Conservation (phyloP, 2,888 invertebrate species). For the Philereme vetulata region DNA sequence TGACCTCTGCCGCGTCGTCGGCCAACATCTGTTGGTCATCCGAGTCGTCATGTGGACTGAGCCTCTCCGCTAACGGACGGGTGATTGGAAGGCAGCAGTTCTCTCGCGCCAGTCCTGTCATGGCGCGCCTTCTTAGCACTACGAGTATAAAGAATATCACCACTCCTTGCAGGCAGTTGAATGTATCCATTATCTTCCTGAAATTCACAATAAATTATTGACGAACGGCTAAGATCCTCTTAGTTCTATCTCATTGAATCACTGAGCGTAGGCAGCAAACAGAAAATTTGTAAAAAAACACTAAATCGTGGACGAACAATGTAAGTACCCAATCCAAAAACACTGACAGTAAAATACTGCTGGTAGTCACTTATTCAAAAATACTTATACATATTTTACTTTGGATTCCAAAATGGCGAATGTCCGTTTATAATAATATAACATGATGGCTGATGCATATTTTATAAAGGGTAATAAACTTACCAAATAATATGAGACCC, state of each 20-base stretch:
- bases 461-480: slow-evolving; percentile 26
- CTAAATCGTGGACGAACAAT: too few relatives aligned
- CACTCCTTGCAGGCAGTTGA: slow-evolving; percentile 86
- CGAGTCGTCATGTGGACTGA: slow-evolving; percentile 71
- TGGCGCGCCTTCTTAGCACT: slow-evolving; percentile 81
- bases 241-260: too few relatives aligned
- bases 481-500: slow-evolving; percentile 71
- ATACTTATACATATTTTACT: too few relatives aligned
- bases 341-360: too few relatives aligned
- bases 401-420: too few relatives aligned
- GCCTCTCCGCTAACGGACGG: slow-evolving; percentile 61
- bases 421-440: too few relatives aligned
- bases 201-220: slow-evolving; percentile 20
- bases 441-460: too few relatives aligned
- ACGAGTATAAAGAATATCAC: slow-evolving; percentile 86
- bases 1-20: slow-evolving; percentile 76
- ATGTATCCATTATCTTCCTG: slow-evolving; percentile 85
- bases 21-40: slow-evolving; percentile 68
- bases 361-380: too few relatives aligned
- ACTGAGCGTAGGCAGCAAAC: too few relatives aligned
- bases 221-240: too few relatives aligned
- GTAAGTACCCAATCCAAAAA: too few relatives aligned
- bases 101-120: slow-evolving; percentile 76
- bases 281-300: too few relatives aligned
- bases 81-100: slow-evolving; percentile 61